Conservation (phyloP, 30 jellyfish, hydroid and myxozoan genomes). For the Pseudorhiza aurosa region DNA sequence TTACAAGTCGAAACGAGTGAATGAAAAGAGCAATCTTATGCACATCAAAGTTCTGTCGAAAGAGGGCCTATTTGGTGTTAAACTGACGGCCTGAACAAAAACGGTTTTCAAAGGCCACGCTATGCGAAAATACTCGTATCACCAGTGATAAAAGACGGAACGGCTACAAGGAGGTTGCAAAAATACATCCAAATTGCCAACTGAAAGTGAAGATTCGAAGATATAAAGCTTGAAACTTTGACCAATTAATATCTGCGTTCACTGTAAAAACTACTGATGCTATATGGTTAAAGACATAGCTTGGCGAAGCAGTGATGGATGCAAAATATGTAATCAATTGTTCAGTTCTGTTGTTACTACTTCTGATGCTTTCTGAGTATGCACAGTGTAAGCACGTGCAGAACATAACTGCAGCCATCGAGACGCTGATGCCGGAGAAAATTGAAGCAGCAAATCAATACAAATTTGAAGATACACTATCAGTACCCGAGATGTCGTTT, state of each 20-base stretch:
- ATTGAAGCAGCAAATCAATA: not conserved
- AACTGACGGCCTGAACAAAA: not conserved
- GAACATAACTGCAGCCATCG: constrained; percentile 45
- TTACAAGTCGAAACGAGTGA: not conserved
- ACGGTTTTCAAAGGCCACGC: not conserved
- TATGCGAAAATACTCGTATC: too few species aligned
- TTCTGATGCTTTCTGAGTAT: not conserved
- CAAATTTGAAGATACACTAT: not conserved
- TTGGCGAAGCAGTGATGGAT: too few species aligned
- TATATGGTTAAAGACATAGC: too few species aligned
- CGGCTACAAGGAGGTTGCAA: too few species aligned
- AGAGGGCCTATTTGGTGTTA: too few species aligned
- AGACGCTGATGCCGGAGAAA: constrained; percentile 22
- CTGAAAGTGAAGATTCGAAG: too few species aligned
- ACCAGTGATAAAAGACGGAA: too few species aligned
- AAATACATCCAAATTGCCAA: too few species aligned
- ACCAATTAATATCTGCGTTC: too few species aligned
- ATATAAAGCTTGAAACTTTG: too few species aligned
- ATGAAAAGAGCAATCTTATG: not conserved
- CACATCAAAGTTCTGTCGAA: not conserved
- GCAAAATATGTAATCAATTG: too few species aligned
- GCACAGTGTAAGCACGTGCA: constrained; percentile 5
- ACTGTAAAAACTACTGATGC: too few species aligned
- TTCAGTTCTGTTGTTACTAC: not conserved
- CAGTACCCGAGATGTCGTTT: constrained; percentile 1